Evolutionary conservation across 2,888 invertebrate genomes (phyloP), one percentile per base, ranked within the genome.

Genomic region (Lasioglossum pauxillum): DNA sequence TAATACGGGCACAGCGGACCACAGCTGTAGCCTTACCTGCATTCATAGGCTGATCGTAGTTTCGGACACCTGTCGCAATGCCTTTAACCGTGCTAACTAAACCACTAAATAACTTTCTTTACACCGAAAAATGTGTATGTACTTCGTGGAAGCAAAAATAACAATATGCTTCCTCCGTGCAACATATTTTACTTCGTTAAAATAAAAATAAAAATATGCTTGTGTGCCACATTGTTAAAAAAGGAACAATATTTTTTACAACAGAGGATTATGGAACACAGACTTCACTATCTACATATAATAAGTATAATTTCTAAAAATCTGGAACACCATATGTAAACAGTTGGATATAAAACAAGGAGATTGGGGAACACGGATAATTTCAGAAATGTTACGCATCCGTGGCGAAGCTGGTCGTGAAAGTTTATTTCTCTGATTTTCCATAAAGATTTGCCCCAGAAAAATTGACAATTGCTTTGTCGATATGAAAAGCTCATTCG

Each of bases 401-500:
- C 64, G 2, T 46, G 4, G 23, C 19, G 8, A 12, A 38, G 0
- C 23, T 76, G 64, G 67, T 73, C 31, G 41, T 0, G 1, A 5
- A 19, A 73, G 53, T 77, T 73, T 76, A 81, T 81, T 73, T 69
- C 67, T n/a, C 16, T 31, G 67, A 38, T 81, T 69, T 74, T 81
- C 67, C 57, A 76, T 76, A 44, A 77, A 73, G 64, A 84, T 81
- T 77, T 67, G 19, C 72, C 0, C 35, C 35, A 27, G 74, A 60
- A 73, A 57, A 76, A 76, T 73, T 72, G 73, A 41, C 64, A 44
- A 79, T 67, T 35, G 78, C 38, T 57, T 44, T 31, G 74, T 74
- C 76, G 76, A 77, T 83, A 79, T 80, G 85, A 80, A 85, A 80
- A 73, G 67, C 67, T 75, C 46, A 67, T 85, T 74, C 76, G 67